Conservation (phyloP, 2,113 vertebrate species). For the Trematocara marginatum region DNA sequence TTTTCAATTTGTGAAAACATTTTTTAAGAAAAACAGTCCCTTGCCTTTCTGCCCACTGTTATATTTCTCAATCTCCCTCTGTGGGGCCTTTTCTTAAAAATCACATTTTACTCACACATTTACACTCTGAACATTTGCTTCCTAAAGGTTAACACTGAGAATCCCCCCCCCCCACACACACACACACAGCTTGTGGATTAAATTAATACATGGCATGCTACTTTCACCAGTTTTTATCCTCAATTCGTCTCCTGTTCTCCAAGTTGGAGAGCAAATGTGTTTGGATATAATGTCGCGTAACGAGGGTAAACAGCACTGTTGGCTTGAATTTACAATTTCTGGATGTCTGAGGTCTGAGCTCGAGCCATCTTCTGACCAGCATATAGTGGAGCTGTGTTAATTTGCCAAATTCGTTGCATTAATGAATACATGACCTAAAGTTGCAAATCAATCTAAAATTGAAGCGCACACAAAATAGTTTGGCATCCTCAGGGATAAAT, state of each 20-base stretch:
- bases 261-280: not conserved
- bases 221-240: not conserved
- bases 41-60: not conserved
- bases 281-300: constrained; percentile 10
- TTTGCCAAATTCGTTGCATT: constrained; percentile 10
- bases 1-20: constrained; percentile 1
- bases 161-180: not conserved
- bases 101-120: not conserved
- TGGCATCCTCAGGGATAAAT: not conserved
- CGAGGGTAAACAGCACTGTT: constrained; percentile 38
- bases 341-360: constrained; percentile 50
- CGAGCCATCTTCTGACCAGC: constrained; percentile 14
- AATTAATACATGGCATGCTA: constrained; percentile 2
- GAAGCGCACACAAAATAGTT: not conserved
- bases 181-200: not conserved
- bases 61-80: not conserved
- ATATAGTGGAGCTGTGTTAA: constrained; percentile 36
- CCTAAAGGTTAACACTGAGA: not conserved
- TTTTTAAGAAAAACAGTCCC: constrained; percentile 15
- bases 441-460: not conserved
- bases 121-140: not conserved
- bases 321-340: constrained; percentile 34
- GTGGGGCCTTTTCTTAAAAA: not conserved
- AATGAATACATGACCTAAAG: not conserved
- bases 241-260: constrained; percentile 23